Percentiles rank a stretch among this genome's conserved stretches.
phyloP scores from a whole-genome alignment of 2,888 invertebrate genomes.

The Aspidapion aeneum region DNA sequence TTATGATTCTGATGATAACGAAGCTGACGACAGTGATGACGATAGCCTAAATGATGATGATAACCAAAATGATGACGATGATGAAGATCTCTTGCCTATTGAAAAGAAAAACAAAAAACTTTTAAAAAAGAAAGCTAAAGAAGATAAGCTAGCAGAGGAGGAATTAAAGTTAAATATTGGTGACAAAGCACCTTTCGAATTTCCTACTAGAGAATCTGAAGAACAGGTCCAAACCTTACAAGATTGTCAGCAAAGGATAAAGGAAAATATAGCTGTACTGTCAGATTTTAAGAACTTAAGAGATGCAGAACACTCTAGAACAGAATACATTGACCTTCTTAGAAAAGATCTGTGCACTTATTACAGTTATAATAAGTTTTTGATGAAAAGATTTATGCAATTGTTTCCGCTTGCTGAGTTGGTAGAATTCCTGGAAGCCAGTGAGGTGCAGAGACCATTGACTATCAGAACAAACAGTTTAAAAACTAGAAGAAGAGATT shows the following conservation, averaged over 20 bases:
- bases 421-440: slow-evolving; percentile 93
- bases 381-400: slow-evolving; percentile 90
- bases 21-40: slow-evolving; percentile 1
- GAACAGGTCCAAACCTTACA: slow-evolving; percentile 71
- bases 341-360: slow-evolving; percentile 85
- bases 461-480: slow-evolving; percentile 95
- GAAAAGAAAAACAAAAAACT: slow-evolving; percentile 80
- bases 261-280: slow-evolving; percentile 77
- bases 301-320: slow-evolving; percentile 65
- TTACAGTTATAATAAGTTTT: slow-evolving; percentile 96
- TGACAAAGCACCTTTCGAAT: slow-evolving; percentile 71
- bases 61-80: slow-evolving; percentile 50
- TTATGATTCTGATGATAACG: slow-evolving; percentile 26
- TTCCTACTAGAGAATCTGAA: slow-evolving; percentile 74
- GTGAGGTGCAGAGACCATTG: slow-evolving; percentile 90
- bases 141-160: slow-evolving; percentile 71
- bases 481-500: slow-evolving; percentile 86
- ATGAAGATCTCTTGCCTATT: slow-evolving; percentile 70
- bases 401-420: slow-evolving; percentile 84
- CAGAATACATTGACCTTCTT: slow-evolving; percentile 79
- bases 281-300: slow-evolving; percentile 73
- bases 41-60: slow-evolving; percentile 7
- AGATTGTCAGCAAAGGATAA: slow-evolving; percentile 85
- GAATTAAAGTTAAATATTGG: slow-evolving; percentile 80
- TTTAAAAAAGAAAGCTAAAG: slow-evolving; percentile 65